Evolutionary conservation across 92 coral and sea anemone species (phyloP).

Genomic region (Scolanthus callimorphus): DNA sequence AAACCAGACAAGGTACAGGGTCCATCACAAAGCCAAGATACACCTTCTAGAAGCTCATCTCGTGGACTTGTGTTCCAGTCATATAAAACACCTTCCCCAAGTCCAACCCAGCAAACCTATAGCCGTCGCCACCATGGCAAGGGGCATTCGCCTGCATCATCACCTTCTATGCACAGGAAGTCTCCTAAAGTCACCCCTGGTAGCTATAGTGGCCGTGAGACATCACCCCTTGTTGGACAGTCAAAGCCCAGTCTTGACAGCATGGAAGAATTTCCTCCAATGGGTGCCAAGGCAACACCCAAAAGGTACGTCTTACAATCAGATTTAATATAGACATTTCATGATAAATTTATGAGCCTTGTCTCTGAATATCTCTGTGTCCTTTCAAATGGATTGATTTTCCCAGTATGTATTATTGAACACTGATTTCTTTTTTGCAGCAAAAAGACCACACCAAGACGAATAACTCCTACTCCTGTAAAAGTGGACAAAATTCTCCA

Average conservation of each 20-base stretch:
- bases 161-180: constrained; percentile 54
- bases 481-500: constrained; percentile 36
- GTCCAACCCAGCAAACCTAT: constrained; percentile 10
- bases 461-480: constrained; percentile 92
- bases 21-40: constrained; percentile 13
- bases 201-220: constrained; percentile 38
- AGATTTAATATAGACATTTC: no score
- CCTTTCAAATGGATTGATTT: no score
- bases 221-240: constrained; percentile 43
- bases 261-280: constrained; percentile 86
- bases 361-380: no score
- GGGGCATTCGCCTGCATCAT: constrained; percentile 50
- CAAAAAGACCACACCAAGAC: constrained; percentile 60
- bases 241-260: constrained; percentile 65
- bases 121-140: constrained; percentile 27
- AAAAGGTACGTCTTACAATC: constrained; percentile 17
- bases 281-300: constrained; percentile 38
- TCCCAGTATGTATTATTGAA: no score
- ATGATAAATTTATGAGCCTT: no score
- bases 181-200: constrained; percentile 51
- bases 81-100: constrained; percentile 54
- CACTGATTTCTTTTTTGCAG: constrained; percentile 22
- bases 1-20: constrained; percentile 15
- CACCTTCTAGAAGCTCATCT: constrained; percentile 36
- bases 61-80: constrained; percentile 62